Evolutionary conservation across 2,888 invertebrate genomes (phyloP).

Genomic region (Aricia artaxerxes): DNA sequence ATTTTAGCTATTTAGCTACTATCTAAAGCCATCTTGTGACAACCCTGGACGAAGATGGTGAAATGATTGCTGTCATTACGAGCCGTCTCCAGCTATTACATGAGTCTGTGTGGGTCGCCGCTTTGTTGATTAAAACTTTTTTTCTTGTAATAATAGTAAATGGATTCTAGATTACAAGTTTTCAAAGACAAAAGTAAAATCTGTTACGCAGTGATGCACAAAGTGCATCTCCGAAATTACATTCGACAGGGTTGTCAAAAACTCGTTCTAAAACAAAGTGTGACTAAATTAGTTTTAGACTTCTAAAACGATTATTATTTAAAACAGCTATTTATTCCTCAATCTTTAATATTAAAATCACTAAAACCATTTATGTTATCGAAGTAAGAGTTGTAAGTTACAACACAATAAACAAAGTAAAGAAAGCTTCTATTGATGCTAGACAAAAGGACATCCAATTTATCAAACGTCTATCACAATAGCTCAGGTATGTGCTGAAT

Average conservation of each 20-base stretch:
- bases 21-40: neutral
- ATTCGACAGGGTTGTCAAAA: neutral
- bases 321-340: neutral
- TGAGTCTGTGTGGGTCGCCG: conserved; percentile 63
- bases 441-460: neutral
- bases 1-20: neutral
- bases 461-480: neutral
- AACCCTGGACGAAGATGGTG: conserved; percentile 59
- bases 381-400: too few relatives aligned
- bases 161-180: conserved; percentile 41
- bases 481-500: neutral
- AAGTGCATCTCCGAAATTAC: conserved; percentile 3
- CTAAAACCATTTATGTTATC: too few relatives aligned
- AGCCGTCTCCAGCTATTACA: conserved; percentile 59
- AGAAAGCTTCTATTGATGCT: neutral
- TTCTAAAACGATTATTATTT: too few relatives aligned
- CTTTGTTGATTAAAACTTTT: conserved; percentile 50
- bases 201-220: conserved; percentile 25
- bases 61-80: conserved; percentile 77
- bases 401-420: neutral
- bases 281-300: too few relatives aligned
- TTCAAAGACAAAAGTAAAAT: conserved; percentile 41
- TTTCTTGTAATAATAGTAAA: conserved; percentile 45
- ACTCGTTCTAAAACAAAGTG: neutral
- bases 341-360: neutral